Percentiles rank a stretch among this genome's conserved stretches.
phyloP scores from a whole-genome alignment of 2,888 invertebrate genomes.

The Meloe dianella region DNA sequence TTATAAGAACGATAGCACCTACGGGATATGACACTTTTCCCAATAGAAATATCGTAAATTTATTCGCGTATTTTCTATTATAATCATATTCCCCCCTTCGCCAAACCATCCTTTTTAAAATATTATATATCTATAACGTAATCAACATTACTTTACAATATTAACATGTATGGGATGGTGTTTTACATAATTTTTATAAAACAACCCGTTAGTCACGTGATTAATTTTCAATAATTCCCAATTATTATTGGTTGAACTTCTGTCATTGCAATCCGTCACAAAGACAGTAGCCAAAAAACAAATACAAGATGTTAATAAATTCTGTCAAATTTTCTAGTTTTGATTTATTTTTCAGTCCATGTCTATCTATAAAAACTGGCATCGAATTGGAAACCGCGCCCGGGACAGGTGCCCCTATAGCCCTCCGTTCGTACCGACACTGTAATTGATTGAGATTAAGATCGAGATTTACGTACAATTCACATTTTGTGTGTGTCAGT shows the following conservation, averaged over 20 bases:
- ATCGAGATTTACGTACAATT: not conserved
- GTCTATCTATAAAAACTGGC: no score
- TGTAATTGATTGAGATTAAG: no score
- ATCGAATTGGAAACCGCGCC: no score
- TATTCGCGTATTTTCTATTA: conserved; percentile 50
- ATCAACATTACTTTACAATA: conserved; percentile 11
- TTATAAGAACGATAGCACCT: conserved; percentile 59
- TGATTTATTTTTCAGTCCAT: no score
- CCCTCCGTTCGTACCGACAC: no score
- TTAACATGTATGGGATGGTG: not conserved
- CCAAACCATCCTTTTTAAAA: not conserved
- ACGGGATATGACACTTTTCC: conserved; percentile 54
- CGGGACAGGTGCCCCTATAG: no score
- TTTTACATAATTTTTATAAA: not conserved
- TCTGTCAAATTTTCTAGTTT: no score
- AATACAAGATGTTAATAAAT: no score
- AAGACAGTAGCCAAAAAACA: no score
- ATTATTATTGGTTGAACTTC: no score
- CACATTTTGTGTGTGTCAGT: no score
- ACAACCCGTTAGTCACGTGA: not conserved
- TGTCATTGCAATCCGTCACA: no score
- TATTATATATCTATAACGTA: conserved; percentile 5
- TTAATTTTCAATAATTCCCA: not conserved
- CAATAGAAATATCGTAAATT: conserved; percentile 56
- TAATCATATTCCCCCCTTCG: conserved; percentile 46